These are phyloP conservation scores for Collichthys lucidus DNA, from an alignment of 2,113 vertebrate genomes.

Conservation along the genomic window DNA sequence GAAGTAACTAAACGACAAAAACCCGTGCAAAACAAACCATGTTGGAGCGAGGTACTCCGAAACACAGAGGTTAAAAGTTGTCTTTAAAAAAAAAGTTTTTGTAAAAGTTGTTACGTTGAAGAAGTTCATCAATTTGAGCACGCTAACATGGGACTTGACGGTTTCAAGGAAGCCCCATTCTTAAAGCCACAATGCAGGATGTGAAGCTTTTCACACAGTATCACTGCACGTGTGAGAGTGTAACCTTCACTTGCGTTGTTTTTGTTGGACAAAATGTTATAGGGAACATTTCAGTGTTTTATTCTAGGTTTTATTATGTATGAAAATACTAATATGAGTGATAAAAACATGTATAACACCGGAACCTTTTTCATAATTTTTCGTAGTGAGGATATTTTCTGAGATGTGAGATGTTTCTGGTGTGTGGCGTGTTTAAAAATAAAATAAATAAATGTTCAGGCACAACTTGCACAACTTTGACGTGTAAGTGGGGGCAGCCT, in stretches of 20 bases:
- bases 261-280: not conserved
- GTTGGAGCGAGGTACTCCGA: fast-evolving
- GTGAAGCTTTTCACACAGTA: not conserved
- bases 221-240: not conserved
- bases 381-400: not conserved
- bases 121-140: slow-evolving; percentile 77
- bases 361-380: not conserved
- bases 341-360: not conserved
- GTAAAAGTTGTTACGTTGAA: slow-evolving; percentile 60
- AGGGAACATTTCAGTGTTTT: not conserved
- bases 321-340: not conserved
- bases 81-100: slow-evolving; percentile 7
- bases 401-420: not conserved
- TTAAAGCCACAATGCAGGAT: slow-evolving; percentile 82
- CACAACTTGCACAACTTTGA: not conserved
- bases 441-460: not conserved
- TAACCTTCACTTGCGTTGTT: not conserved
- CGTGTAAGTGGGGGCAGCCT: slow-evolving; percentile 54
- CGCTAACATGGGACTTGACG: slow-evolving; percentile 76
- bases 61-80: not conserved
- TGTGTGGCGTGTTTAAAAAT: not conserved
- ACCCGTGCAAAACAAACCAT: not conserved
- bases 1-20: not conserved
- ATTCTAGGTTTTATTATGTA: not conserved
- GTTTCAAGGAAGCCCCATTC: slow-evolving; percentile 83